Evolutionary conservation across 2,888 invertebrate species (phyloP), one percentile per base, ranked within the genome.

Genomic region (Trachelus tabidus): DNA sequence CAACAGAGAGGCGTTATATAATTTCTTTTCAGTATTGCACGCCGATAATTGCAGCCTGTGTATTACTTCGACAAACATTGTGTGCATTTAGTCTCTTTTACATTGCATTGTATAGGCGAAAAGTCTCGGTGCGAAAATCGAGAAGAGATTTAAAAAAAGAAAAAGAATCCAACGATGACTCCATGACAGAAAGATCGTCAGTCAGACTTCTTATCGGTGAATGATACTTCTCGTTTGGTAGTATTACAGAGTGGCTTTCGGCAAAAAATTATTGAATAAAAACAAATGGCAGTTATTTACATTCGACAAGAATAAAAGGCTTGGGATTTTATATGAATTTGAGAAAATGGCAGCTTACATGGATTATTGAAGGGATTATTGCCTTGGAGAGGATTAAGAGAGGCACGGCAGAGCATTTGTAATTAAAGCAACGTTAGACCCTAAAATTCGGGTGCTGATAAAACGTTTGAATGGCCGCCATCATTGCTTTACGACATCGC

Each of bases 401-500:
- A 56, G 23, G 56, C 56, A 56, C 23, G 23, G 9, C 23, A 1
- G 23, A 56, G 56, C 56, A 6, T 23, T 56, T 23, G 56, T 56
- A 56, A 56, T 56, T 56, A 56, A 56, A 56, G 56, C 56, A 56
- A 56, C 56, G 56, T 23, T 56, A 56, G 56, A 23, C 56, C 73
- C 34, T 76, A 68, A 73, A 37, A 73, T 15, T 40, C 75, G 40
- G 69, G 71, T 71, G 40, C 69, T 71, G 79, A 80, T 81, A 75
- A 81, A 79, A 73, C 69, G 73, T 79, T 80, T 68, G 80, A 30
- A 82, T 77, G 81, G 81, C 79, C 81, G 79, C 74, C 82, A 83
- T 83, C 81, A 84, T 85, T 78, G 78, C 68, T 86, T 85, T 86
- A 86, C 78, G 79, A 81, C 79, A 81, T 71, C 78, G 73, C 69